Base-by-base conservation (phyloP, 2,888 invertebrate species). In the Epirrhoe alternata region DNA sequence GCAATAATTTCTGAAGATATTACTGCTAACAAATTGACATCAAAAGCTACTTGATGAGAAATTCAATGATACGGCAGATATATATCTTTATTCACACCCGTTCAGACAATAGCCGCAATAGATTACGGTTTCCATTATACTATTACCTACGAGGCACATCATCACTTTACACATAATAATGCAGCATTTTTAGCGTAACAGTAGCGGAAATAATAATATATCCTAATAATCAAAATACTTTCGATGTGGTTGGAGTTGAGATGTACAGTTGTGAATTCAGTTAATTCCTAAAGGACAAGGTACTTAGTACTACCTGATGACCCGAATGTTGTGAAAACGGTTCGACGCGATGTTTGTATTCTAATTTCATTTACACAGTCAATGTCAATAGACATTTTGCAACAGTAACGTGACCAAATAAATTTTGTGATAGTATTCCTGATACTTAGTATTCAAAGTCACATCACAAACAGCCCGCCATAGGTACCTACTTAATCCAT, bases 371-470 rank as follows among this genome's bases (percentile, higher is more conserved):
- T 79, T 76, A 71, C 75, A 76, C 78, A 73, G 67, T 76, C 82
- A 82, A 84, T 82, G 81, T 82, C 82, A 83, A 83, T 81, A 78
- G 72, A 73, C 73, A 77, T 86, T 85, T 82, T 77, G 85, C 79
- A 85, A 87, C 66, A 75, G 65, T 62, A 71, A 64, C 76, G 76
- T 80, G 74, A 68, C 79, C 76, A 77, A 80, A 79, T 78, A 77
- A 73, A 75, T 73, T 77, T 74, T 71, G 76, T 70, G 65, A 64
- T 61, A 62, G 70, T 56, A 59, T 45, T 47, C 58, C 31, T 64
- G 57, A 5, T 61, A 54, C 63, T 70, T 61, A 67, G 66, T 64
- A 74, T 76, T 76, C 77, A 79, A 76, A 74, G 77, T 70, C 73
- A 66, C 31, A 54, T 70, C 73, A 61, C 42, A 54, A 45, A 45